These are phyloP conservation scores for Samia ricini DNA, from an alignment of 1,140 invertebrate genomes.

Conservation along the genomic window DNA sequence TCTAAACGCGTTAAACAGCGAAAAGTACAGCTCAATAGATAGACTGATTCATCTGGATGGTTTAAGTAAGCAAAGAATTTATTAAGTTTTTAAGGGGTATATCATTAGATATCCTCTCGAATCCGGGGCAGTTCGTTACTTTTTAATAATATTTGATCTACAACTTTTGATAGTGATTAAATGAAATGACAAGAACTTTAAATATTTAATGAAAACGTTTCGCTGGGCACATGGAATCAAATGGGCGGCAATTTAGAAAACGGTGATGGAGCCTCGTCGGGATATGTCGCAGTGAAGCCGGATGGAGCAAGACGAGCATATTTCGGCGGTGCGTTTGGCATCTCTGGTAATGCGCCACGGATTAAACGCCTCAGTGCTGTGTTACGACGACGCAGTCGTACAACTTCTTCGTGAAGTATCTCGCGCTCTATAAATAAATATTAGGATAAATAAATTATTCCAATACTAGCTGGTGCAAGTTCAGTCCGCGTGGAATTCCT, in stretches of 20 bases:
- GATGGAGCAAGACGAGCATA: conserved; percentile 22
- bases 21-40: too few relatives aligned
- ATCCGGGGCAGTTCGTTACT: too few relatives aligned
- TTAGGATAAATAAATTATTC: neutral
- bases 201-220: too few relatives aligned
- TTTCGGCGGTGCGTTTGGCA: conserved; percentile 30
- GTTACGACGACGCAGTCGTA: conserved; percentile 43
- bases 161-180: too few relatives aligned
- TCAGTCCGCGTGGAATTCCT: too few relatives aligned
- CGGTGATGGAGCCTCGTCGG: conserved; percentile 28
- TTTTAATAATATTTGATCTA: too few relatives aligned
- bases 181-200: too few relatives aligned
- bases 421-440: conserved; percentile 49
- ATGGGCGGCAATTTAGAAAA: conserved; percentile 43
- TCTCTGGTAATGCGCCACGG: conserved; percentile 50
- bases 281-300: conserved; percentile 34
- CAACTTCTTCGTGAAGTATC: conserved; percentile 51
- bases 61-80: too few relatives aligned
- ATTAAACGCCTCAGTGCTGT: conserved; percentile 48
- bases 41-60: too few relatives aligned
- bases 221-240: conserved; percentile 14
- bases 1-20: too few relatives aligned
- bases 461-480: neutral
- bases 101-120: too few relatives aligned
- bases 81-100: too few relatives aligned